Percentiles rank a stretch among this genome's conserved stretches.
These are phyloP conservation scores for Poecilia picta DNA, from an alignment of 2,797 vertebrate genomes.

Conservation along the genomic window DNA sequence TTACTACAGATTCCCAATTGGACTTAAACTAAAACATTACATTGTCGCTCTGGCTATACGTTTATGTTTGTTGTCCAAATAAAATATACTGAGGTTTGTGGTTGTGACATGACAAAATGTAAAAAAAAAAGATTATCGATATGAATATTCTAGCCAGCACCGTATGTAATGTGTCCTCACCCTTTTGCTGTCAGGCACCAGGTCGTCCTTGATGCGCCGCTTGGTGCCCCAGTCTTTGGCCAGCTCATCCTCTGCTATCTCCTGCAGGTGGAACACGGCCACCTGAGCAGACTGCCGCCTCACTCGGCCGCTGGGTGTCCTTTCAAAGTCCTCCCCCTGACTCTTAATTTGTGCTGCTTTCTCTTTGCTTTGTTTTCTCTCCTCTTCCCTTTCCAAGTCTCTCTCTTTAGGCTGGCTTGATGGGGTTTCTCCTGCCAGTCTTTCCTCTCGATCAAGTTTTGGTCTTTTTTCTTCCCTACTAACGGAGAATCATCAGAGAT, in stretches of 20 bases:
- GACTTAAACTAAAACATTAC: not conserved
- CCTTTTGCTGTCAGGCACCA: constrained; percentile 95
- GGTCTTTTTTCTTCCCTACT: constrained; percentile 62
- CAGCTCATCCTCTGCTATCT: constrained; percentile 95
- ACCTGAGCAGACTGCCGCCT: constrained; percentile 94
- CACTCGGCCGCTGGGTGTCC: constrained; percentile 94
- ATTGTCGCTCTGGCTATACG: not conserved
- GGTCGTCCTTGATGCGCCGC: constrained; percentile 94
- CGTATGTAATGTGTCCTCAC: constrained; percentile 73
- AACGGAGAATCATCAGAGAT: constrained; percentile 62
- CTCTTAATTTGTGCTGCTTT: constrained; percentile 63
- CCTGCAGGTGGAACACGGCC: constrained; percentile 96
- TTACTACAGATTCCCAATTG: not conserved
- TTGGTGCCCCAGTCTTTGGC: constrained; percentile 93
- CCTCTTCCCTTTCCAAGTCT: constrained; percentile 65
- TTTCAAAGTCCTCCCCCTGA: constrained; percentile 87
- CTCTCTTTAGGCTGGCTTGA: constrained; percentile 19
- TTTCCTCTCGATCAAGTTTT: constrained; percentile 55
- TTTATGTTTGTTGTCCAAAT: not conserved
- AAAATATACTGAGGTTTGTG: not conserved
- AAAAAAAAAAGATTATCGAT: not conserved
- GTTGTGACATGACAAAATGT: not conserved
- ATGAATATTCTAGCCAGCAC: not conserved
- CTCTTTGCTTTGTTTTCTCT: constrained; percentile 76
- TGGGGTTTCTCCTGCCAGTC: constrained; percentile 35